phyloP scores from a whole-genome alignment of 2,113 vertebrate species.

The Pycnonotus jocosus region DNA sequence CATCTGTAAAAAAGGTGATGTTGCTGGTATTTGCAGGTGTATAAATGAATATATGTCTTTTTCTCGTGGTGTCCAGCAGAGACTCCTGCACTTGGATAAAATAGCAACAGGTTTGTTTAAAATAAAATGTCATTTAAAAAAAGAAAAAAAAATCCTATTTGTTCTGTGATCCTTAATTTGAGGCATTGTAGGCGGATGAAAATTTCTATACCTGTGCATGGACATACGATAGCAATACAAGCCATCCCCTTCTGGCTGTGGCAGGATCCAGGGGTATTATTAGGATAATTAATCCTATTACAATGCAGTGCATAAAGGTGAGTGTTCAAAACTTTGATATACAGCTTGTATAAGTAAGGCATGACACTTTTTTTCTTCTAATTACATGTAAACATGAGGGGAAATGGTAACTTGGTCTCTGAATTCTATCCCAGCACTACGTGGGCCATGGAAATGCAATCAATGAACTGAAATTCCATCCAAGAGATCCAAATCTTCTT shows the following conservation, averaged over 20 bases:
- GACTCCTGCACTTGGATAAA: not conserved
- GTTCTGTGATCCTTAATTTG: conserved; percentile 68
- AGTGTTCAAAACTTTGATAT: not conserved
- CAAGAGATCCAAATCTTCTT: conserved; percentile 95
- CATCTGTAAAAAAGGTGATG: not conserved
- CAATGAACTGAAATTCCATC: conserved; percentile 98
- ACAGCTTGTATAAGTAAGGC: not conserved
- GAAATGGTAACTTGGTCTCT: conserved; percentile 39
- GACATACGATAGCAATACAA: conserved; percentile 97
- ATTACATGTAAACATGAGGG: not conserved
- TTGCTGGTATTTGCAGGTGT: not conserved
- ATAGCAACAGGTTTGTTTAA: not conserved
- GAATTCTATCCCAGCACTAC: conserved; percentile 85
- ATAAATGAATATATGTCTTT: not conserved
- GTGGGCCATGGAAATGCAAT: conserved; percentile 98
- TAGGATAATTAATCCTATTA: conserved; percentile 97
- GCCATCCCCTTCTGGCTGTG: conserved; percentile 93
- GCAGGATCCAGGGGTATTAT: conserved; percentile 97
- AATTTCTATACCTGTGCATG: conserved; percentile 99
- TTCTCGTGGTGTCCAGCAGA: not conserved
- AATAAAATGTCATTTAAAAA: not conserved
- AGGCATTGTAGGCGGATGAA: conserved; percentile 85
- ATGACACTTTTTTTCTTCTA: not conserved
- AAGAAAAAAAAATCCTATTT: not conserved
- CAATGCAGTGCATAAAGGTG: conserved; percentile 99